These are phyloP conservation scores for Rhadina sibilatrix DNA, from an alignment of 2,113 vertebrate genomes.

Conservation along the genomic window DNA sequence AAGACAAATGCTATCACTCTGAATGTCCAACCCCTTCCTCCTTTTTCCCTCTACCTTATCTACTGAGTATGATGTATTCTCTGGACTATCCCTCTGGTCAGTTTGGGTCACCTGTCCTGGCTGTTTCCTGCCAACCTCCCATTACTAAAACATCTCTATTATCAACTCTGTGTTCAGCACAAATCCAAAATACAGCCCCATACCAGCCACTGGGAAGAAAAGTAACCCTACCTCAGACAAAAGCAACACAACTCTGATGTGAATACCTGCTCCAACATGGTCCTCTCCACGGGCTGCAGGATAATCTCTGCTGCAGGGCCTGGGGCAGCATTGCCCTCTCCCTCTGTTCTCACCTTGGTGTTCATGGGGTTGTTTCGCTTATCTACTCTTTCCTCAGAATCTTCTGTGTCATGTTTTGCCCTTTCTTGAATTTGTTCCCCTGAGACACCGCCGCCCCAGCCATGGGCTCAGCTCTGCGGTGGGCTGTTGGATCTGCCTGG, in stretches of 20 bases:
- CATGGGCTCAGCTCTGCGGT: accelerated
- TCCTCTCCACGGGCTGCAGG: background rate
- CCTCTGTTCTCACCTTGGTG: background rate
- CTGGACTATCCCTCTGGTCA: background rate
- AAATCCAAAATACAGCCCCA: background rate
- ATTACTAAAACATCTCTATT: background rate
- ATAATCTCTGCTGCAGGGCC: background rate
- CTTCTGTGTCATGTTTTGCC: accelerated
- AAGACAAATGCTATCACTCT: background rate
- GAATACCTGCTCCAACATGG: background rate
- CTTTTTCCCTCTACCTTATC: background rate
- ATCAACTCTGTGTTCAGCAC: background rate
- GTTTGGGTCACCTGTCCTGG: background rate
- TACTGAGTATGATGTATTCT: background rate
- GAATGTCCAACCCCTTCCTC: background rate
- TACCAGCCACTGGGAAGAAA: background rate
- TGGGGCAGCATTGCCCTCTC: background rate
- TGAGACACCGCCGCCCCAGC: accelerated
- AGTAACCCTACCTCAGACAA: background rate
- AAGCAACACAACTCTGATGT: background rate
- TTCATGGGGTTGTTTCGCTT: background rate
- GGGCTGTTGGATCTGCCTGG: accelerated
- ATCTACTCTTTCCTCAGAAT: background rate
- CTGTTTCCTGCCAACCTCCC: background rate
- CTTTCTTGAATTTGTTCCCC: background rate